Evolutionary conservation across 2,888 invertebrate species (phyloP), one percentile per base, ranked within the genome.

Genomic region (Drosophila pseudotalamancana): DNA sequence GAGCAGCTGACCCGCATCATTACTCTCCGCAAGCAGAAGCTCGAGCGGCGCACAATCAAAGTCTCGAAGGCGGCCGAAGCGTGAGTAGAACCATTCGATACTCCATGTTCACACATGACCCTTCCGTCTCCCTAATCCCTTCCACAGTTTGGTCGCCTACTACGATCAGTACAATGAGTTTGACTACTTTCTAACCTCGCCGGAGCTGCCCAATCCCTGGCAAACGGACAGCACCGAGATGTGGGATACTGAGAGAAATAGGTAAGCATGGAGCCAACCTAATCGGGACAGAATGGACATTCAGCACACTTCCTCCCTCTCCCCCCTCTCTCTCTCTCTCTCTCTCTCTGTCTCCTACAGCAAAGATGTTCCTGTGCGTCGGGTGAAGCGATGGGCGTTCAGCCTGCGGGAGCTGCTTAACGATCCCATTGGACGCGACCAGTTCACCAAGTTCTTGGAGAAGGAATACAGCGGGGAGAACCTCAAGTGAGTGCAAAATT

Each of bases 381-480:
- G 98, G 62, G 98, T 99, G 0, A 97, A 98, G 82, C 94, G 98
- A 85, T 99, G 99, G 99, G 97, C 97, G 12, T 99, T 99, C 92
- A 96, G 97, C 83, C 94, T 99, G 55, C 96, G 98, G 72, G 99
- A 99, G 92, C 92, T 99, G 54, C 93, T 99, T 6, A 95, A 96
- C 77, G 99, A 99, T 93, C 95, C 97, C n/a, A 94, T 98, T 11
- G 99, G 99, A 2, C 93, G 96, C 75, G 99, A 99, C 53, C 99
- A 99, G 72, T 99, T 99, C 92, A 95, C 96, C 69, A 95, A 95
- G 89, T 99, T 99, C 92, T 94, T 99, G 43, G 97, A 97, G 89
- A 99, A 99, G 91, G 99, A 99, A 92, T 99, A 99, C 92, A 98
- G 98, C 87, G 98, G 97, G 42, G 99, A 99, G 93, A 99, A 99